phyloP scores from a whole-genome alignment of 1,140 invertebrate genomes.

The Macrobrachium nipponense region DNA sequence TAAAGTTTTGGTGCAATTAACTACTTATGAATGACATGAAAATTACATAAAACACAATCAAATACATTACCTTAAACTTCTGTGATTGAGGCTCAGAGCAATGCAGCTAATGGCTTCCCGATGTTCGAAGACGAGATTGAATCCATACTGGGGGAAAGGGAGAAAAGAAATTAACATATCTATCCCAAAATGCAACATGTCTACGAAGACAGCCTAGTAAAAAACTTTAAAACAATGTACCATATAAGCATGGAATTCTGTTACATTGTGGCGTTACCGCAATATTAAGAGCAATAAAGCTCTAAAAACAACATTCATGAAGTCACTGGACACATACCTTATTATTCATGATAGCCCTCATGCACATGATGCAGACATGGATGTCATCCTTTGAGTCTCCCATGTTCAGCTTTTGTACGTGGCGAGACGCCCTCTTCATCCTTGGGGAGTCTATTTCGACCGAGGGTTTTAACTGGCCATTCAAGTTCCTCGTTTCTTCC shows the following conservation, averaged over 20 bases:
- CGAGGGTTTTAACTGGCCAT: constrained; percentile 65
- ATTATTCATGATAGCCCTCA: constrained; percentile 99
- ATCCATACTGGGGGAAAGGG: constrained; percentile 84
- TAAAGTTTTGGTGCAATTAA: not conserved
- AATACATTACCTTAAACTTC: constrained; percentile 82
- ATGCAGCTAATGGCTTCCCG: constrained; percentile 98
- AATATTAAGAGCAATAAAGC: no score
- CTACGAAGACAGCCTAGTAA: no score
- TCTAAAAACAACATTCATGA: not conserved
- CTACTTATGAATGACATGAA: constrained; percentile 21
- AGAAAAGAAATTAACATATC: constrained; percentile 23
- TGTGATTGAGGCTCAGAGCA: constrained; percentile 95
- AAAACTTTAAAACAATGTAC: not conserved
- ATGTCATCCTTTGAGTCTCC: constrained; percentile 98
- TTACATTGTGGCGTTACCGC: no score
- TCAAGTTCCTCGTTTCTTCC: constrained; percentile 51
- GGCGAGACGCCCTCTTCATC: constrained; percentile 81
- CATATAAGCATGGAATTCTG: no score
- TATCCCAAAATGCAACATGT: not conserved
- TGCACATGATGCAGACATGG: constrained; percentile 98
- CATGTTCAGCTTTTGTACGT: constrained; percentile 93
- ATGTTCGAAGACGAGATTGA: constrained; percentile 98
- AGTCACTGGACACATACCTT: constrained; percentile 77
- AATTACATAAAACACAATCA: not conserved
- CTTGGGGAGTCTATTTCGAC: constrained; percentile 78